Evolutionary conservation across 1,140 invertebrate genomes (phyloP).

Genomic region (Proales similis): DNA sequence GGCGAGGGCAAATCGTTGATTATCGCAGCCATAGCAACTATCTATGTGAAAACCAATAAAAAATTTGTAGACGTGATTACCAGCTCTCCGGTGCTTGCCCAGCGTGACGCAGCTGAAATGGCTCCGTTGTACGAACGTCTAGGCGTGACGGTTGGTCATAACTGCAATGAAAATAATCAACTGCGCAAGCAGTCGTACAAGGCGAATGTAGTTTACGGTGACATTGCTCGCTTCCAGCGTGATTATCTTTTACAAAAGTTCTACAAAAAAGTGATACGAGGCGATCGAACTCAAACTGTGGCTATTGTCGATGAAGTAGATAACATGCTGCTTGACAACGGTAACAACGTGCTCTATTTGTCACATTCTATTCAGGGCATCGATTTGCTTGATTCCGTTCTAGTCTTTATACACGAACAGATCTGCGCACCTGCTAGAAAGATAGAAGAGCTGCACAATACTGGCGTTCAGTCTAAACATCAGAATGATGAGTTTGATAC

Average conservation of each 20-base stretch:
- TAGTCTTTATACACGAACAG: no score
- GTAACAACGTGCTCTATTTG: conserved; percentile 31
- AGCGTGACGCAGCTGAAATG: no score
- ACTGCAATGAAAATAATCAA: conserved; percentile 17
- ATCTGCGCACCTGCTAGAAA: no score
- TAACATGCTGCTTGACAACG: conserved; percentile 39
- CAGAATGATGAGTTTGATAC: no score
- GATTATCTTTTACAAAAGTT: conserved; percentile 39
- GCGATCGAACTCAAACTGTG: neutral
- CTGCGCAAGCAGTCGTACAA: conserved; percentile 9
- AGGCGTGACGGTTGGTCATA: conserved; percentile 4
- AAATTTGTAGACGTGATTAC: no score
- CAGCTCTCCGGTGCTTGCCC: no score
- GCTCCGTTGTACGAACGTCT: no score
- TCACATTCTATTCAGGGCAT: conserved; percentile 15
- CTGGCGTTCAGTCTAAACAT: no score
- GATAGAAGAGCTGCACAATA: no score
- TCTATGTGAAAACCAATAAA: no score
- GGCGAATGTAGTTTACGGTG: conserved; percentile 39
- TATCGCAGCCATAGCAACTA: neutral
- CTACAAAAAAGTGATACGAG: conserved; percentile 37
- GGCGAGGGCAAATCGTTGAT: conserved; percentile 26
- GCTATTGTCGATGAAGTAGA: conserved; percentile 40
- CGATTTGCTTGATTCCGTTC: neutral
- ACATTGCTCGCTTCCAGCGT: conserved; percentile 38